Evolutionary conservation across 2,113 vertebrate genomes (phyloP).

Genomic region (Platichthys flesus): DNA sequence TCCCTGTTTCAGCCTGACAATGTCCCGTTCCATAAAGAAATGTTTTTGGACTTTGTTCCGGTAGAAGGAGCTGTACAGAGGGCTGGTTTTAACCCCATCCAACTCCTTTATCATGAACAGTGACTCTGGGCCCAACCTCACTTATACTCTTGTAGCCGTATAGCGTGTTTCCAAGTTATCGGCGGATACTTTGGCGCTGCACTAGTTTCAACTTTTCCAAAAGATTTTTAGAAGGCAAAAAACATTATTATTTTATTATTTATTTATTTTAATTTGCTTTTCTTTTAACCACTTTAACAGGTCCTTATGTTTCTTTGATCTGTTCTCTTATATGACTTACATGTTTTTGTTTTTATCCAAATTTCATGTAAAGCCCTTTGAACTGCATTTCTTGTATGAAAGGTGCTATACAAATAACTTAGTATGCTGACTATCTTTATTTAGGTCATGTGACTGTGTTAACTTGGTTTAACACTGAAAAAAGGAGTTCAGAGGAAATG

Average conservation of each 20-base stretch:
- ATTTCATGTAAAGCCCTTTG: too few species aligned
- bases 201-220: background rate
- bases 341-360: too few species aligned
- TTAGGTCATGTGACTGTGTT: constrained; percentile 2
- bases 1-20: background rate
- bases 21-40: background rate
- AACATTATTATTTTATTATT: too few species aligned
- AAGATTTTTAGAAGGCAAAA: constrained; percentile 7
- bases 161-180: background rate
- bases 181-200: background rate
- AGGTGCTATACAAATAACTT: too few species aligned
- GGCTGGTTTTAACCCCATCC: background rate
- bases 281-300: background rate
- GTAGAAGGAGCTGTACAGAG: background rate
- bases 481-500: too few species aligned
- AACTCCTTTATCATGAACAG: background rate
- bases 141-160: background rate
- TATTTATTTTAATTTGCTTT: too few species aligned
- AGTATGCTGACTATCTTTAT: background rate
- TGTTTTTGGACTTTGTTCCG: background rate
- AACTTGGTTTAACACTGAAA: too few species aligned
- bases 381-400: too few species aligned
- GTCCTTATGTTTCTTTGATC: too few species aligned
- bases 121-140: background rate
- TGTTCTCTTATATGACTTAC: too few species aligned